A percentile compares a stretch with the other conserved stretches of the same genome.
Conservation (phyloP, 2,113 vertebrate genomes). For the Cyprinus carpio region DNA sequence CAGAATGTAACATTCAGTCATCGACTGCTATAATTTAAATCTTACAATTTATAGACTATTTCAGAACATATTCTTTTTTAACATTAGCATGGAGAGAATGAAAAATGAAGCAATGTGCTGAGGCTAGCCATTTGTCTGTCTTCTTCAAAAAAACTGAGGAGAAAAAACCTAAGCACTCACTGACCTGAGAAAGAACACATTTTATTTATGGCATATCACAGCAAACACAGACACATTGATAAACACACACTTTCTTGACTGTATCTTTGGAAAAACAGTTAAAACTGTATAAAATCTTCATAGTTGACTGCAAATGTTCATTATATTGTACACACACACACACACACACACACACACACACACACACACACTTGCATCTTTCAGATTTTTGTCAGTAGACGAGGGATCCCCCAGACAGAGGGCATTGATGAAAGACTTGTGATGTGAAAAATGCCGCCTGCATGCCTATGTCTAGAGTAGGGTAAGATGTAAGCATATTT, state of each 20-base stretch:
- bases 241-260: constrained; percentile 14
- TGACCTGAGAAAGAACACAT: constrained; percentile 21
- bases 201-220: constrained; percentile 19
- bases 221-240: constrained; percentile 26
- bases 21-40: not conserved
- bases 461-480: constrained; percentile 13
- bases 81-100: not conserved
- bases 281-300: not conserved
- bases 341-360: not conserved
- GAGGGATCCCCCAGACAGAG: not conserved
- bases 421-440: constrained; percentile 2
- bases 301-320: not conserved
- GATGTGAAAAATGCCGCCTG: not conserved
- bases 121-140: not conserved
- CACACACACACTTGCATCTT: not conserved
- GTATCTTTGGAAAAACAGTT: not conserved
- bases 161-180: not conserved
- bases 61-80: not conserved
- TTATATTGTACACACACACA: not conserved
- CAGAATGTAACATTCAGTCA: not conserved
- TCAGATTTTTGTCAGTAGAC: constrained; percentile 1
- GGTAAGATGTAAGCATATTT: constrained; percentile 6
- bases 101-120: not conserved
- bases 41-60: not conserved
- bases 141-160: not conserved